A percentile compares a stretch with the other conserved stretches of the same genome.
Conservation (phyloP, 1,140 invertebrate species). For the Micrasema longulum region DNA sequence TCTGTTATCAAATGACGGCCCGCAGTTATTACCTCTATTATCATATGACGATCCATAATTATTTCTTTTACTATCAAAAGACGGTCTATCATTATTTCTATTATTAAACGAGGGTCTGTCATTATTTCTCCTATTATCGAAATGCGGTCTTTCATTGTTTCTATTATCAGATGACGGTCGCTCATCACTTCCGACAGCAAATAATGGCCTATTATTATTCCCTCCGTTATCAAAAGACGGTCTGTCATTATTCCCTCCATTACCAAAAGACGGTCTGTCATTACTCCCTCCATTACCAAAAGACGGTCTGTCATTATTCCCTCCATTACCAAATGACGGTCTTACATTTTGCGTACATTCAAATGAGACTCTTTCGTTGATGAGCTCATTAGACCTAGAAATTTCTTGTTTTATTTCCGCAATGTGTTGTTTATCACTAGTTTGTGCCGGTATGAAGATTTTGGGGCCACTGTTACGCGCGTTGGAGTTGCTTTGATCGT, state of each 20-base stretch:
- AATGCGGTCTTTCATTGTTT: background rate
- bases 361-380: background rate
- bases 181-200: too few relatives aligned
- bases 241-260: background rate
- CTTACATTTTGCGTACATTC: background rate
- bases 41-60: too few relatives aligned
- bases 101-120: slow-evolving; percentile 6
- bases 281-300: background rate
- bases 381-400: too few relatives aligned
- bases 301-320: background rate
- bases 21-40: too few relatives aligned
- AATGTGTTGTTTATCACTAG: slow-evolving; percentile 7
- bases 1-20: too few relatives aligned
- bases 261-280: background rate
- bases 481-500: slow-evolving; percentile 57
- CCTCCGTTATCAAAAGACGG: background rate
- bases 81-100: slow-evolving; percentile 1
- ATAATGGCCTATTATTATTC: too few relatives aligned
- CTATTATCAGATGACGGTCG: background rate
- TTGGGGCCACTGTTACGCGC: slow-evolving; percentile 4
- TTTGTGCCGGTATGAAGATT: slow-evolving; percentile 36
- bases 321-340: background rate
- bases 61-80: too few relatives aligned
- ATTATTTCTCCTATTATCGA: too few relatives aligned
- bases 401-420: slow-evolving; percentile 5